A percentile compares a stretch with the other conserved stretches of the same genome.
Evolutionary conservation across 2,888 invertebrate species (phyloP).

Genomic region (Cerceris ruficornis): DNA sequence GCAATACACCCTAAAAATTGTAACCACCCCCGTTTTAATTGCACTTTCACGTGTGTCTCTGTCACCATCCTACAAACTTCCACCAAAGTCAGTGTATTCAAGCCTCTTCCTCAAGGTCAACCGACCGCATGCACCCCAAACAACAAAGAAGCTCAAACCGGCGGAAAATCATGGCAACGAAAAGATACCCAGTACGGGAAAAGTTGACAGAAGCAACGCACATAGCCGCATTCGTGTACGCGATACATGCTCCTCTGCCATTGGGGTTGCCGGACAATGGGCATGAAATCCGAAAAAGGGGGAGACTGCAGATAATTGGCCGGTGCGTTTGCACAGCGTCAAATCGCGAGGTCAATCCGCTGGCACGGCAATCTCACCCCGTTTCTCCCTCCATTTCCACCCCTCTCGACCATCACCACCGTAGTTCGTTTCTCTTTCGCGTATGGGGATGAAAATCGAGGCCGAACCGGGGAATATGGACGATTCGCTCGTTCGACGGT

Average conservation of each 20-base stretch:
- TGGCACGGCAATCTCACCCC: slow-evolving; percentile 63
- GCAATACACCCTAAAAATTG: too few relatives aligned
- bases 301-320: slow-evolving; percentile 73
- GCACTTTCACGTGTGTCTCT: too few relatives aligned
- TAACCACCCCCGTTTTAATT: too few relatives aligned
- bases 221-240: neutral
- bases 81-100: too few relatives aligned
- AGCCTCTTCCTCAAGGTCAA: too few relatives aligned
- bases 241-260: slow-evolving; percentile 43
- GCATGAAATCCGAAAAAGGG: slow-evolving; percentile 69
- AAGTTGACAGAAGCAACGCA: neutral
- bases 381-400: slow-evolving; percentile 16
- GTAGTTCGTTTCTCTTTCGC: slow-evolving; percentile 2
- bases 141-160: slow-evolving; percentile 1
- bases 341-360: slow-evolving; percentile 71
- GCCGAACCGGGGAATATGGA: slow-evolving; percentile 60
- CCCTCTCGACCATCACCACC: neutral
- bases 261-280: slow-evolving; percentile 65
- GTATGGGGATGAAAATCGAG: slow-evolving; percentile 65
- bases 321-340: slow-evolving; percentile 72
- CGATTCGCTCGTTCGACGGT: slow-evolving; percentile 49
- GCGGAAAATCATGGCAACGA: slow-evolving; percentile 18
- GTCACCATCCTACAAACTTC: too few relatives aligned
- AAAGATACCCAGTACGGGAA: slow-evolving; percentile 27
- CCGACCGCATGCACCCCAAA: neutral